Percentiles rank a stretch among this genome's conserved stretches.
Evolutionary conservation across 53 echinoderm and acorn worm genomes (phyloP).

Genomic region (Temnopleurus reevesii): DNA sequence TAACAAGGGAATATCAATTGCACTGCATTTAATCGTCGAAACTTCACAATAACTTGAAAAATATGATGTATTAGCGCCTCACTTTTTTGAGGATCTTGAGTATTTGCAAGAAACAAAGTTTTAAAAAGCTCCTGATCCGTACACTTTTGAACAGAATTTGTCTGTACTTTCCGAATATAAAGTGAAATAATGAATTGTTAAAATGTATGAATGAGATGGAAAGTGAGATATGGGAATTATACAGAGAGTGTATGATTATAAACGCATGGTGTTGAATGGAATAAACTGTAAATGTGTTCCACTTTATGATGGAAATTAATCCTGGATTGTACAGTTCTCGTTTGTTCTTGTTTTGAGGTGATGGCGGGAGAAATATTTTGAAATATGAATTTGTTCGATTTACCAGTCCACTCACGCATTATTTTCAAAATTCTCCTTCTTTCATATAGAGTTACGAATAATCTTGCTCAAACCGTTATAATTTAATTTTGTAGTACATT

Average conservation of each 20-base stretch:
- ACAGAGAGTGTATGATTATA: slow-evolving; percentile 25
- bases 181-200: slow-evolving; percentile 5
- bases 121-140: neutral
- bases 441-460: no score
- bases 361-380: no score
- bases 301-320: slow-evolving; percentile 33
- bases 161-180: slow-evolving; percentile 31
- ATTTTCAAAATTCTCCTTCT: no score
- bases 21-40: neutral
- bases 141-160: slow-evolving; percentile 17
- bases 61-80: neutral
- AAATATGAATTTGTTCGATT: no score
- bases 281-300: slow-evolving; percentile 64
- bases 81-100: neutral
- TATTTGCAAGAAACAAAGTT: slow-evolving; percentile 4
- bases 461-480: no score
- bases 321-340: neutral
- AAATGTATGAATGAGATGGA: slow-evolving; percentile 8
- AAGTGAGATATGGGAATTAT: neutral
- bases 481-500: no score
- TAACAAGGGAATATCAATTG: neutral
- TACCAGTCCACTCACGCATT: no score
- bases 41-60: neutral
- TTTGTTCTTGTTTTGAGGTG: neutral
- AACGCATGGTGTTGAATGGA: slow-evolving; percentile 59